Base-by-base conservation (phyloP, 2,888 invertebrate species). In the Leucoma salicis region DNA sequence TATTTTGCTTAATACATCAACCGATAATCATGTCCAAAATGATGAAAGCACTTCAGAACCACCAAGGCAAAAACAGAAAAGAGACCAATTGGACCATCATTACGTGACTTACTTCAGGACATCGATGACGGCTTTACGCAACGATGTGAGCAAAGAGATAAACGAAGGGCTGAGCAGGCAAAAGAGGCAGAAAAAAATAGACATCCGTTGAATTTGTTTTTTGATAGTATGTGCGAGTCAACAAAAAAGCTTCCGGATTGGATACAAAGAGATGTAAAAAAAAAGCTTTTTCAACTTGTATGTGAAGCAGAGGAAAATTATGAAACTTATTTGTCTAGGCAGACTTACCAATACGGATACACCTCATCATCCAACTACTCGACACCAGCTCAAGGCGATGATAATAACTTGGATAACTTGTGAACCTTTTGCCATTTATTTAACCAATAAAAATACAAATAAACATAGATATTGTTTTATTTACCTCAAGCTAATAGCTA, bases 211-310 rank as follows among this genome's bases (percentile, higher is more conserved):
- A 24, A 34, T 34, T 34, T 24, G 12, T 35, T 35, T 35, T 35
- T 25, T 52, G 53, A 57, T 41, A 61, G 57, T 53, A 57, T 61
- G 57, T 52, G 54, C 49, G 56, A 56, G 45, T 13, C 29, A 29
- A 29, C 29, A 7, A 29, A 29, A 46, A 48, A 46, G 46, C 39
- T 53, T 43, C 53, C 49, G 34, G 48, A 47, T 47, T 50, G 49
- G 48, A 12, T 49, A 42, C 46, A 50, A 46, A 46, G 44, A 42
- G 46, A 44, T 42, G 42, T 51, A 36, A 47, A 47, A n/a, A 47
- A 51, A 46, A 29, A 44, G 49, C 33, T 46, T 45, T 48, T 48
- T 41, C 43, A 33, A 34, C 34, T 48, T 41, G 42, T 50, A 48
- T 44, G 39, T 38, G 46, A 54, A 51, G 49, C 54, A 42, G 50